A percentile compares a stretch with the other conserved stretches of the same genome.
These are phyloP conservation scores for Hirtodrosophila alboralis DNA, from an alignment of 2,888 invertebrate species.

Conservation along the genomic window DNA sequence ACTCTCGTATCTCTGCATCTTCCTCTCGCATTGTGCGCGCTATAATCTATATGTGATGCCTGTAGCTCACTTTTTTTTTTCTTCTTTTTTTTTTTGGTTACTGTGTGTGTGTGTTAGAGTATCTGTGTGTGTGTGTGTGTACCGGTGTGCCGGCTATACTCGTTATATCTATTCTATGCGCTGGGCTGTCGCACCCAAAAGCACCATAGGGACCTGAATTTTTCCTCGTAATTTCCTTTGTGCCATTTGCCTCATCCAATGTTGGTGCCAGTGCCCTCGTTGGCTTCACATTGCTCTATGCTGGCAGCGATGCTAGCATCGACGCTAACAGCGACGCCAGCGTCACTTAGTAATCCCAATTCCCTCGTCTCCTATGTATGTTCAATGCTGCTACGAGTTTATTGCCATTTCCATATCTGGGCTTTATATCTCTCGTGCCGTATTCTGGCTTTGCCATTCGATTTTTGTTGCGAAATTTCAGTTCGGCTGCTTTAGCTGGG, in stretches of 20 bases:
- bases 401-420: conserved; percentile 79
- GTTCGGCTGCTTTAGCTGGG: conserved; percentile 34
- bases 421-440: conserved; percentile 66
- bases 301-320: conserved; percentile 3
- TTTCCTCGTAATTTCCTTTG: conserved; percentile 79
- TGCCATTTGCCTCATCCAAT: conserved; percentile 30
- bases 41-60: conserved; percentile 70
- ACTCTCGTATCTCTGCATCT: conserved; percentile 63
- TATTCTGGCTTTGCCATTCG: conserved; percentile 48
- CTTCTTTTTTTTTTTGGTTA: too few relatives aligned
- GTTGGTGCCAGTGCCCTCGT: conserved; percentile 47
- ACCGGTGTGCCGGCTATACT: conserved; percentile 12
- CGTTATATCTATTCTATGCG: conserved; percentile 56
- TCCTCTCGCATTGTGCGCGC: conserved; percentile 50
- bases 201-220: conserved; percentile 78
- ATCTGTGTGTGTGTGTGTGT: conserved; percentile 27
- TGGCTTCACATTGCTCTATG: conserved; percentile 27
- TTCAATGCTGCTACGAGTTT: conserved; percentile 68
- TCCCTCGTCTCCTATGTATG: conserved; percentile 56
- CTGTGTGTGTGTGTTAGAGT: conserved; percentile 15
- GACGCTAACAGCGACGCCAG: conserved; percentile 27
- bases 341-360: conserved; percentile 70
- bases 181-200: conserved; percentile 72
- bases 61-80: conserved; percentile 35
- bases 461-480: conserved; percentile 31